Evolutionary conservation across 2,797 vertebrate genomes (phyloP).

Genomic region (Distichodus sexfasciatus): DNA sequence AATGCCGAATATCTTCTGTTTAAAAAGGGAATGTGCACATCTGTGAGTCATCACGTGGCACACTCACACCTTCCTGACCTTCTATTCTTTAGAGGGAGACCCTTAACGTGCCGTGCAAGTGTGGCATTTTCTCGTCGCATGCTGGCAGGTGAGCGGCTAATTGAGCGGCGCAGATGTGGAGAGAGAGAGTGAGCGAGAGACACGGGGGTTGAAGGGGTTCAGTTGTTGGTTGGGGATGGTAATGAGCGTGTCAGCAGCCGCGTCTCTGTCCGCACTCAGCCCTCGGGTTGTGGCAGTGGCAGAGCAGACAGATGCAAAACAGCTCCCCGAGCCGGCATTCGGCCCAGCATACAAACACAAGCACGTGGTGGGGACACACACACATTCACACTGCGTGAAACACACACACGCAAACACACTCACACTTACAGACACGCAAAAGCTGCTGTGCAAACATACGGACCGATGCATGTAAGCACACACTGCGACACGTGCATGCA

Average conservation of each 20-base stretch:
- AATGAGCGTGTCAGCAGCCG: constrained; percentile 14
- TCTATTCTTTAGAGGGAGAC: background rate
- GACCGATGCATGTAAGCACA: background rate
- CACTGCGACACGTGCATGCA: background rate
- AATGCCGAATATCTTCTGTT: background rate
- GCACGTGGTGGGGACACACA: constrained; percentile 2
- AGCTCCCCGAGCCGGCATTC: background rate
- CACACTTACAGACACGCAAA: too few relatives aligned
- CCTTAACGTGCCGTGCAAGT: background rate
- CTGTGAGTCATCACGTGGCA: background rate
- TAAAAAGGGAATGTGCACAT: background rate
- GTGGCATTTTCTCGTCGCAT: background rate
- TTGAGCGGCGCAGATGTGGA: background rate
- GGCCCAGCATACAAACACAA: constrained; percentile 1
- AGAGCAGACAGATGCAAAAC: background rate
- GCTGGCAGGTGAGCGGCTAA: background rate
- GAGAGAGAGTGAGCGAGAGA: too few relatives aligned
- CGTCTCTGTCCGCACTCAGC: background rate
- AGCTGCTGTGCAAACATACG: background rate
- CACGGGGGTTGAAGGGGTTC: constrained; percentile 12
- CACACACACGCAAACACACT: background rate
- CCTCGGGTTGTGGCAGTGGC: background rate
- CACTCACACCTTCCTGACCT: background rate
- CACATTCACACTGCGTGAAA: background rate
- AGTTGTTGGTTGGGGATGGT: background rate